phyloP scores from a whole-genome alignment of 2,888 invertebrate genomes.

The Tachina fera region DNA sequence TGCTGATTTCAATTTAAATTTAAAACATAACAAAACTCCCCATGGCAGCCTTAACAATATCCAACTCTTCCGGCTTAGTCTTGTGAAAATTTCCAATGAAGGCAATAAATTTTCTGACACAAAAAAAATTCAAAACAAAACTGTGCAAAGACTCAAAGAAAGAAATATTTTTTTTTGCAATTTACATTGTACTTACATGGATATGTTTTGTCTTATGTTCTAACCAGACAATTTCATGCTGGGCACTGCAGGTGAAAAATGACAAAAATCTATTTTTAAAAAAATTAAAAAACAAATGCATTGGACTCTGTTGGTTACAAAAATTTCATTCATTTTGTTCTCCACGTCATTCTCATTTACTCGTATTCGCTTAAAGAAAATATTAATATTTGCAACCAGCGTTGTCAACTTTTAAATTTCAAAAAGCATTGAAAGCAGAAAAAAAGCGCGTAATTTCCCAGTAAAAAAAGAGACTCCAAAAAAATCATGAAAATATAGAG shows the following conservation, averaged over 20 bases:
- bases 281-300: conserved; percentile 15
- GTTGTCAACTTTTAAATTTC: too few relatives aligned
- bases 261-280: not conserved
- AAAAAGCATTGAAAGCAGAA: too few relatives aligned
- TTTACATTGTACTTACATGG: not conserved
- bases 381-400: conserved; percentile 25
- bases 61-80: not conserved
- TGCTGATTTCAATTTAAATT: too few relatives aligned
- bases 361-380: conserved; percentile 9
- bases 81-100: not conserved
- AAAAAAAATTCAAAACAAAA: not conserved
- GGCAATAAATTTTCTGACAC: conserved; percentile 7
- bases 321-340: conserved; percentile 26
- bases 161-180: not conserved
- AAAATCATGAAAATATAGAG: too few relatives aligned
- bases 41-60: not conserved
- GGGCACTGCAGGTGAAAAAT: conserved; percentile 61
- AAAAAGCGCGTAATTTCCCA: too few relatives aligned
- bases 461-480: too few relatives aligned
- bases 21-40: not conserved
- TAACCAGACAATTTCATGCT: conserved; percentile 52
- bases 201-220: conserved; percentile 24
- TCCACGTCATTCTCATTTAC: conserved; percentile 25
- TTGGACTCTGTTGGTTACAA: not conserved
- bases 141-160: not conserved